These are phyloP conservation scores for Rhizomys pruinosus DNA, from an alignment of 2,113 vertebrate genomes.

Conservation along the genomic window DNA sequence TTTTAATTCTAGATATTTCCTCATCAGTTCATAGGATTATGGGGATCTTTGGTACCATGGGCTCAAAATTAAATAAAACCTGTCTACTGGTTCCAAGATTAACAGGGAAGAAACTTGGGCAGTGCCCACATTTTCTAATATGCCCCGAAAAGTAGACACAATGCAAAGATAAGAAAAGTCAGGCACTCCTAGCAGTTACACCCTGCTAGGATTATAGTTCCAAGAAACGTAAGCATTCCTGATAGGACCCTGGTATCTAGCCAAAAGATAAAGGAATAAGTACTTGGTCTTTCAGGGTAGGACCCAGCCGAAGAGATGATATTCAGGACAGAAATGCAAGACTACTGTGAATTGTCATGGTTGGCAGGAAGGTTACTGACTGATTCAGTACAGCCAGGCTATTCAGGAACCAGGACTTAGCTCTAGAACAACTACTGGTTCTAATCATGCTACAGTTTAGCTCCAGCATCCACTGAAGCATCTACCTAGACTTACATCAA, in stretches of 20 bases:
- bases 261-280: background rate
- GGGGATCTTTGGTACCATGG: background rate
- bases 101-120: background rate
- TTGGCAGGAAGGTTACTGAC: background rate
- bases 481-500: too few relatives aligned
- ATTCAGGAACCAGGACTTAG: background rate
- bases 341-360: background rate
- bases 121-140: conserved; percentile 19
- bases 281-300: background rate
- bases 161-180: background rate
- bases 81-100: conserved; percentile 1
- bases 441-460: background rate
- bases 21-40: background rate
- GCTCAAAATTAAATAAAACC: conserved; percentile 43
- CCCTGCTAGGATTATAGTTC: background rate
- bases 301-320: background rate
- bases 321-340: background rate
- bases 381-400: background rate
- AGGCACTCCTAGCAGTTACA: background rate
- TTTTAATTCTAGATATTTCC: conserved; percentile 29
- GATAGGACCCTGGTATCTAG: background rate
- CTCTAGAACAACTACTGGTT: background rate
- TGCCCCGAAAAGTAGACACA: conserved; percentile 4
- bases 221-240: background rate
- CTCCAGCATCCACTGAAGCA: background rate